Evolutionary conservation across 2,888 invertebrate genomes (phyloP), one percentile per base, ranked within the genome.

Genomic region (Synergus gifuensis): DNA sequence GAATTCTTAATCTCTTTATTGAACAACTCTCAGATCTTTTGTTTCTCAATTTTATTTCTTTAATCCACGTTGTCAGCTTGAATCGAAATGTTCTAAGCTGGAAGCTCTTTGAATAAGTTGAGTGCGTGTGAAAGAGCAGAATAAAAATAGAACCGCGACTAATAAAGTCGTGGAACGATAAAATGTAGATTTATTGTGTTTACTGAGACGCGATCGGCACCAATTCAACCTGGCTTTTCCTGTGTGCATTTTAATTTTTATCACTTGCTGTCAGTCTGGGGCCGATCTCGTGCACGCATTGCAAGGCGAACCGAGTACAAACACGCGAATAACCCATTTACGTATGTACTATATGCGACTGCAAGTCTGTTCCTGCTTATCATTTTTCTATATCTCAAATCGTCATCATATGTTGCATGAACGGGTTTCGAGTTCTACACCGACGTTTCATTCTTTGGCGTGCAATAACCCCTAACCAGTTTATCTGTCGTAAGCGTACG

Each of bases 381-480:
- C 73, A 73, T 73, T 73, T 73, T 73, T 73, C 73, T 73, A 73
- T 73, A 73, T 73, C 73, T 40, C 49, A 40, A 54, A 58, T 73
- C 54, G 36, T 73, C 73, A 73, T 73, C 73, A 73, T 36, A 73
- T 54, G 73, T 73, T 73, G 73, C 73, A 58, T 73, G 73, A 73
- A 54, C 69, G 69, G 49, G 69, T 69, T 49, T 46, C 46, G 36
- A 73, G 49, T 54, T 73, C 73, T 46, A 67, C 67, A 67, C 67
- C 46, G 16, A 67, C 73, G 40, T 58, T 73, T 73, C 73, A 73
- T 73, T 73, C 73, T 78, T 76, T 76, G 73, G 67, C 66, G 79
- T 79, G 76, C 82, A 79, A 81, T 83, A 82, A 83, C 81, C 79
- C 67, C 79, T 78, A 78, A 80, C 79, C 80, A 67, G 63, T 77